These are phyloP conservation scores for Macrophya alboannulata DNA, from an alignment of 2,888 invertebrate species.

Conservation along the genomic window DNA sequence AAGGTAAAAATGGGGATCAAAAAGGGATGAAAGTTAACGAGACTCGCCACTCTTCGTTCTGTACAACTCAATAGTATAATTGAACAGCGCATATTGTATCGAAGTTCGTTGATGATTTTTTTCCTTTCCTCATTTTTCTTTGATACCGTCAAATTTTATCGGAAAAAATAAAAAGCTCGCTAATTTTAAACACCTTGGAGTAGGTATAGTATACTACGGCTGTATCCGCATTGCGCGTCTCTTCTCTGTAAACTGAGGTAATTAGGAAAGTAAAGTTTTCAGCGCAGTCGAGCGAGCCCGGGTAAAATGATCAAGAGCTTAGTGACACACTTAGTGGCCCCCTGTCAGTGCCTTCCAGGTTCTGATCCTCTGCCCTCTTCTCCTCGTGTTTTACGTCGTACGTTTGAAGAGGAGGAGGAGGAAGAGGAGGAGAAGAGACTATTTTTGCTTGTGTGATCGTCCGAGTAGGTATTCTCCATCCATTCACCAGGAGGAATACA, in stretches of 20 bases:
- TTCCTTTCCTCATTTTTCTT: background rate
- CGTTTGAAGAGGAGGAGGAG: background rate
- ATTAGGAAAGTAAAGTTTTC: constrained; percentile 69
- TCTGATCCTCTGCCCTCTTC: constrained; percentile 33
- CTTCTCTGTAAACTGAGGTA: constrained; percentile 58
- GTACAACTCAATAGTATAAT: background rate
- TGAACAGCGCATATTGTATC: background rate
- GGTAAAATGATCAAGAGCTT: constrained; percentile 66
- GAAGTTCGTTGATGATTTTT: background rate
- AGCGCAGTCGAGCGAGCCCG: constrained; percentile 57
- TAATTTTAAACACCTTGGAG: constrained; percentile 18
- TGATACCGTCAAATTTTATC: background rate
- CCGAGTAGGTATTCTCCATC: background rate
- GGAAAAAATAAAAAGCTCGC: background rate
- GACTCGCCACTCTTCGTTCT: background rate
- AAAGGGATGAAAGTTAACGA: constrained; percentile 18
- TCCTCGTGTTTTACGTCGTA: constrained; percentile 5
- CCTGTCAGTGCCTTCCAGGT: constrained; percentile 61
- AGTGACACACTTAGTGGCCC: constrained; percentile 71
- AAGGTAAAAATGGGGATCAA: background rate
- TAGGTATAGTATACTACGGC: background rate
- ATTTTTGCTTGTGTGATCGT: background rate
- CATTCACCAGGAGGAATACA: constrained; percentile 28
- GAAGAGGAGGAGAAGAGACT: background rate
- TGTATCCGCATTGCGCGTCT: constrained; percentile 51